Evolutionary conservation across 1,140 invertebrate genomes (phyloP), one percentile per base, ranked within the genome.

Genomic region (Meloidogyne chitwoodi): DNA sequence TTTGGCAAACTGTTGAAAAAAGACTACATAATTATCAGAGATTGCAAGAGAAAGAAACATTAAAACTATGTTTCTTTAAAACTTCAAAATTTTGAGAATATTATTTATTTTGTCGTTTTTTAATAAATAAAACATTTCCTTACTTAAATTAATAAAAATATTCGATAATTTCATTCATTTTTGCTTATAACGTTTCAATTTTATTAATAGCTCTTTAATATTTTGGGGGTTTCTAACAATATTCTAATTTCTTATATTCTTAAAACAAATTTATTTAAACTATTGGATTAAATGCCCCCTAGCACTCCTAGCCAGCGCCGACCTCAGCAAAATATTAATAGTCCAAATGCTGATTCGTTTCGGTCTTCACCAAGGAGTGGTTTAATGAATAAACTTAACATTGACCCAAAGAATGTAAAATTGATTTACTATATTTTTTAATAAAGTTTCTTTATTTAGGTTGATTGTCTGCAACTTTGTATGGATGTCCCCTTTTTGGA

Each of bases 401-500:
- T 56, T 56, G 48, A 56, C 48, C 48, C 48, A 56, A 56, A 56
- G 48, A 56, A 66, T 68, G 29, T 27, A 27, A n/a, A 19, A n/a
- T 2, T 12, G 0, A 1, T 67, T 34, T 1, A 34, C n/a, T 38
- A 14, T n/a, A 11, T 19, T 27, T 26, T 27, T 10, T 41, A 41
- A 41, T 56, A n/a, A 56, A 44, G 1, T 5, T n/a, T 19, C 6
- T n/a, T 56, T n/a, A 19, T 77, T 48, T 22, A 77, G 75, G 41
- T 65, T 16, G 75, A 76, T 29, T 65, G 65, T 66, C 61, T 77
- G n/a, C 76, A 77, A 67, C 29, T 77, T 68, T 77, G 76, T 44
- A 62, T 77, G 74, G 76, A 77, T 62, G 66, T 77, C 19, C 76
- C 76, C 0, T 77, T 76, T 38, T n/a, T 62, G 19, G 76, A 77